Conservation (phyloP, 2,888 invertebrate species). For the Apamea sordens region DNA sequence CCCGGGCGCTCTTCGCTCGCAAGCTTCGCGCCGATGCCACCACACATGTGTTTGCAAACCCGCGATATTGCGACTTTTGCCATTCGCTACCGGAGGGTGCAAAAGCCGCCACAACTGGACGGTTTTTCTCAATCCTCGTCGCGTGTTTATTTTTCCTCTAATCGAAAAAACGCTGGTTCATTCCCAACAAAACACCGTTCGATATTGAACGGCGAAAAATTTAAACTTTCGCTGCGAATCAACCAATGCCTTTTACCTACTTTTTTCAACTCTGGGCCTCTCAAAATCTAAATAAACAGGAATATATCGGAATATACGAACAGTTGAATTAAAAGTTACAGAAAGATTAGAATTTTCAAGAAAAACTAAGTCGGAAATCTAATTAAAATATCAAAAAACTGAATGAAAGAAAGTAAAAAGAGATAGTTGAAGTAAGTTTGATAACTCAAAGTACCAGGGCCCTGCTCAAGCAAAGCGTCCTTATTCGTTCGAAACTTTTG, state of each 20-base stretch:
- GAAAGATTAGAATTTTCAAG: conserved; percentile 41
- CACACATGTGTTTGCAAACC: conserved; percentile 30
- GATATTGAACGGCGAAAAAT: conserved; percentile 63
- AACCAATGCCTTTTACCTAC: conserved; percentile 70
- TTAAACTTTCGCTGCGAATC: conserved; percentile 70
- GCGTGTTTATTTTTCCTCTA: conserved; percentile 76
- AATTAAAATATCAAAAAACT: conserved; percentile 62
- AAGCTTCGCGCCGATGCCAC: conserved; percentile 73
- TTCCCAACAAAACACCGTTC: conserved; percentile 65
- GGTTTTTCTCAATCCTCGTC: conserved; percentile 88
- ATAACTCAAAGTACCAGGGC: conserved; percentile 77
- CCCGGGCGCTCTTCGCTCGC: conserved; percentile 81
- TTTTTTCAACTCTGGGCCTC: conserved; percentile 83
- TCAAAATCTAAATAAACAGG: conserved; percentile 76
- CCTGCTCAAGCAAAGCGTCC: conserved; percentile 89
- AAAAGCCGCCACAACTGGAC: conserved; percentile 89
- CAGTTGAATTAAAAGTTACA: conserved; percentile 43
- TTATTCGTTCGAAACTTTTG: conserved; percentile 89
- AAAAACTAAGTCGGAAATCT: conserved; percentile 38
- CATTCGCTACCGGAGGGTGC: conserved; percentile 85
- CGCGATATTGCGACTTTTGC: conserved; percentile 80
- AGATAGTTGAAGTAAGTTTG: conserved; percentile 57
- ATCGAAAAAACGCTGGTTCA: conserved; percentile 65
- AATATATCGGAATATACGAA: conserved; percentile 69
- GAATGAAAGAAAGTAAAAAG: conserved; percentile 53